Evolutionary conservation across 2,797 vertebrate genomes (phyloP).

Genomic region (Pseudochirops cupreus): DNA sequence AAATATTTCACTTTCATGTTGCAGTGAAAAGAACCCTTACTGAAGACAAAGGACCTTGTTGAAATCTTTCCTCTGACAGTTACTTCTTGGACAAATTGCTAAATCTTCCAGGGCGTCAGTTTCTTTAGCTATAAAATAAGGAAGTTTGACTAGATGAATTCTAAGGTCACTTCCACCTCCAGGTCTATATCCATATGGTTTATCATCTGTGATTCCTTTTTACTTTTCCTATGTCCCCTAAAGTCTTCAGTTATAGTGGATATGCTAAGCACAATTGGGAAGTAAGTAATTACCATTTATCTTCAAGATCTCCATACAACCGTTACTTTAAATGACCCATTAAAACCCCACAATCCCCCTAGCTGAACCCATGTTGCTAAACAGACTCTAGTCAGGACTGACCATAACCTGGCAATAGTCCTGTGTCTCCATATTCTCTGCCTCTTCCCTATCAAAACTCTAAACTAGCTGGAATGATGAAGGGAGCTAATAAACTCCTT

Average conservation of each 20-base stretch:
- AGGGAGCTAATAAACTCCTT: constrained; percentile 7
- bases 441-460: constrained; percentile 19
- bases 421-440: background rate
- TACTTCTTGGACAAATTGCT: background rate
- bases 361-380: background rate
- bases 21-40: background rate
- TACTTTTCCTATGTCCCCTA: background rate
- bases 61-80: background rate
- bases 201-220: background rate
- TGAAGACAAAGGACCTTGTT: background rate
- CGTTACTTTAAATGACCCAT: background rate
- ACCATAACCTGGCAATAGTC: background rate
- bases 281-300: background rate
- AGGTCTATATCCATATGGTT: background rate
- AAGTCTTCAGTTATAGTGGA: background rate
- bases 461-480: background rate
- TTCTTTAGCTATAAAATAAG: background rate
- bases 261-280: background rate
- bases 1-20: background rate
- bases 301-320: background rate
- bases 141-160: background rate
- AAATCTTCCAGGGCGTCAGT: background rate
- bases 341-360: background rate
- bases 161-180: background rate
- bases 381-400: background rate